Percentiles rank a stretch among this genome's conserved stretches.
phyloP scores from a whole-genome alignment of 2,888 invertebrate species.

The Troglohyphantes excavatus region DNA sequence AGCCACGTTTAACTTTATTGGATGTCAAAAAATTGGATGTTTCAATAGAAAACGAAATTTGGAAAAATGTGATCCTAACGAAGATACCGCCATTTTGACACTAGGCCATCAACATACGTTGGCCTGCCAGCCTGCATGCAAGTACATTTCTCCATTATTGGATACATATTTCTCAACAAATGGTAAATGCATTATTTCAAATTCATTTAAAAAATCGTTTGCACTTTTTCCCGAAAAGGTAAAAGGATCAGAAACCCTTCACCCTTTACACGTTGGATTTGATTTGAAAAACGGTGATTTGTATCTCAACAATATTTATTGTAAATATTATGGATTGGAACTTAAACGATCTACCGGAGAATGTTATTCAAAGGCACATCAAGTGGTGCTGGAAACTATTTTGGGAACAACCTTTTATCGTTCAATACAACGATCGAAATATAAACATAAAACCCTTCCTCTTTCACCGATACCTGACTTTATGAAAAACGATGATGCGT shows the following conservation, averaged over 20 bases:
- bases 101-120: constrained; percentile 4
- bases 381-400: neutral
- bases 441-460: neutral
- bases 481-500: constrained; percentile 8
- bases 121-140: constrained; percentile 26
- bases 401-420: constrained; percentile 8
- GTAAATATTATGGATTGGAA: constrained; percentile 34
- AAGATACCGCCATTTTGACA: neutral
- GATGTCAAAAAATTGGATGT: constrained; percentile 26
- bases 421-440: neutral
- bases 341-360: neutral
- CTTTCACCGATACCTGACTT: neutral
- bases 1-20: neutral
- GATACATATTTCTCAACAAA: neutral
- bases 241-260: neutral
- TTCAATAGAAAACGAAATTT: neutral
- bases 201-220: constrained; percentile 32
- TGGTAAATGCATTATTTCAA: neutral
- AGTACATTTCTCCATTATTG: neutral
- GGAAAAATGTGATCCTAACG: neutral
- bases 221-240: constrained; percentile 11
- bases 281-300: neutral
- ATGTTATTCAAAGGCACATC: neutral
- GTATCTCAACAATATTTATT: neutral
- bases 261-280: constrained; percentile 17